Evolutionary conservation across 2,113 vertebrate genomes (phyloP), one percentile per base, ranked within the genome.

Genomic region (Strix aluco): DNA sequence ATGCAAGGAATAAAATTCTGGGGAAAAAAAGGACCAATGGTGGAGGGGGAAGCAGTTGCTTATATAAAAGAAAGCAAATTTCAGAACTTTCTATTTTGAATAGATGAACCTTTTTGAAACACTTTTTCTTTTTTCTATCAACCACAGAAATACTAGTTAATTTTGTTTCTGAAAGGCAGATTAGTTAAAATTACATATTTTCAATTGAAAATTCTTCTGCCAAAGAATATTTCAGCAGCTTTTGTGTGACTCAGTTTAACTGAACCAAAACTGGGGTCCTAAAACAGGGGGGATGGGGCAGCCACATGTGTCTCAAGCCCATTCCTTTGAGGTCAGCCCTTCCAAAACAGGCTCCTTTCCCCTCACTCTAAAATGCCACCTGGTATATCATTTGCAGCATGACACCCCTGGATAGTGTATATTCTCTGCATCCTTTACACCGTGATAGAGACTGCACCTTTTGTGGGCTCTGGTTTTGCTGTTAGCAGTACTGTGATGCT

Each of bases 391-490:
- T 95, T 84, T 81, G 40, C 54, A 54, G 62, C 4, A 0, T n/a
- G 67, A 59, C 15, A 38, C n/a, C 25, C 27, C 21, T 2, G 0
- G 20, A 44, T 67, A 26, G 23, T 0, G 0, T 32, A 8, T 72
- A 20, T 72, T 81, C 19, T 58, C 7, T 63, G 34, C 70, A 69
- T 87, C 62, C 25, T 58, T 83, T 27, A 21, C 34, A 34, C 51
- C 36, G 1, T 9, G 9, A 27, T 14, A 29, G 55, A 59, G 38
- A 17, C 42, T 42, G 42, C 20, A 38, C 16, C 42, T 81, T 58
- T 52, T 87, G 72, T 40, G 55, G 52, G 32, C 79, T 92, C 92
- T 93, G 92, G 51, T 88, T 92, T 94, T 91, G 75, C 79, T 65
- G 58, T 88, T 58, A 81, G 71, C 78, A 36, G 18, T 34, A n/a